Evolutionary conservation across 2,888 invertebrate species (phyloP).

Genomic region (Drosophila mettleri): DNA sequence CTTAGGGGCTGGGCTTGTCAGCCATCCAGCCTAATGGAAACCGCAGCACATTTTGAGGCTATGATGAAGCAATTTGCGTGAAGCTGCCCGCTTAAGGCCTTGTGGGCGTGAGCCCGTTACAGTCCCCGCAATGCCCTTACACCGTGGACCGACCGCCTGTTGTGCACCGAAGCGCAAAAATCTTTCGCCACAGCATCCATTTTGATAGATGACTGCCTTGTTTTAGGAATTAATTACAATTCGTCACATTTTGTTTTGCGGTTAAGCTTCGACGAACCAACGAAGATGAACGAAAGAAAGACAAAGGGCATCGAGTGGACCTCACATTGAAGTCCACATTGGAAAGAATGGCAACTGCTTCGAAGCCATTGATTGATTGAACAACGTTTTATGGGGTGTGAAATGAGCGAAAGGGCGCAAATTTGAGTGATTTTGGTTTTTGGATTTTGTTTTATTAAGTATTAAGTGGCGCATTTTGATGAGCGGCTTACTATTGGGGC

Average conservation of each 20-base stretch:
- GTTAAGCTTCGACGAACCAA: conserved; percentile 39
- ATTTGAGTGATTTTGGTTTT: conserved; percentile 75
- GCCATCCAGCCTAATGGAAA: conserved; percentile 71
- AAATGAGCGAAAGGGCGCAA: conserved; percentile 73
- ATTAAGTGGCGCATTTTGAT: conserved; percentile 46
- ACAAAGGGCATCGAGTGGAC: conserved; percentile 11
- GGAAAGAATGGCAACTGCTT: conserved; percentile 40
- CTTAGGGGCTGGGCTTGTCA: conserved; percentile 5
- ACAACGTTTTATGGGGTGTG: conserved; percentile 76
- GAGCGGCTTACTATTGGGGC: conserved; percentile 31
- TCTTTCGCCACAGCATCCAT: conserved; percentile 68
- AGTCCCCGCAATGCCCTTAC: not conserved
- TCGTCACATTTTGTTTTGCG: conserved; percentile 81
- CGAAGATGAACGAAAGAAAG: conserved; percentile 20
- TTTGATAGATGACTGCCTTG: conserved; percentile 82
- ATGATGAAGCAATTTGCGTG: conserved; percentile 78
- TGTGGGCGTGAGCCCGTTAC: conserved; percentile 42
- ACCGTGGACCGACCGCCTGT: conserved; percentile 32
- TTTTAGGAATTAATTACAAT: conserved; percentile 83
- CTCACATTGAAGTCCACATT: conserved; percentile 13
- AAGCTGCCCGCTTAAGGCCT: conserved; percentile 64
- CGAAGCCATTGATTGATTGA: conserved; percentile 76
- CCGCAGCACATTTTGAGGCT: conserved; percentile 77
- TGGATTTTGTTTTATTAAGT: conserved; percentile 50
- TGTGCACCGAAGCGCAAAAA: conserved; percentile 74